Evolutionary conservation across 2,888 invertebrate species (phyloP), one percentile per base, ranked within the genome.

Genomic region (Nymphalis c-album): DNA sequence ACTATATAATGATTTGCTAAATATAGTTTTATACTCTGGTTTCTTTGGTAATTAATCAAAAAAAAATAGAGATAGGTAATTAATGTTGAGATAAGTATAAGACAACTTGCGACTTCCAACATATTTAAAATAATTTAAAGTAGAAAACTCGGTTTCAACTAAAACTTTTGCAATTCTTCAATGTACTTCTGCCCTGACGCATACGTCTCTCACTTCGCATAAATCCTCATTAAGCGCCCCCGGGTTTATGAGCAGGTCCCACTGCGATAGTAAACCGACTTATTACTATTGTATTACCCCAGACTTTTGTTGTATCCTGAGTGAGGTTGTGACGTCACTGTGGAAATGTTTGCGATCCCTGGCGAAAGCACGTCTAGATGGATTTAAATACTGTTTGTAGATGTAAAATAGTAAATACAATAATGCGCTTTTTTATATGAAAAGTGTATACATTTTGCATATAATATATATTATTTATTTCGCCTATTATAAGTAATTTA

Each of bases 141-240:
- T 13, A 40, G 13, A 40, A 40, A 46, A 17, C 20, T 40, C 4
- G 13, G 40, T 40, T 51, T n/a, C 7, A 17, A 7, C n/a, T 10
- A 26, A 18, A 60, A 50, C 7, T 64, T 57, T 26, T 40, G 59
- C 53, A 69, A 63, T 60, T 50, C 63, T 26, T 58, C 48, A 67
- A 69, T 73, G 78, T 73, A 74, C 67, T 67, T 57, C 62, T 68
- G 74, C 77, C 79, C 82, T 78, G 79, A 75, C 77, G 82, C 80
- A 55, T 82, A 74, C 79, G 81, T 82, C 83, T 82, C 83, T 72
- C 73, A 72, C 72, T 76, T 75, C 76, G 79, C 82, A 88, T 92
- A 92, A 91, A 92, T 92, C 87, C 87, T 92, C 90, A 92, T 92
- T 92, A 91, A 86, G 74, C 77, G 78, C 83, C 84, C 83, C 80